Percentiles rank a stretch among this genome's conserved stretches.
Evolutionary conservation across 92 coral and sea anemone genomes (phyloP).

Genomic region (Blastomussa wellsi): DNA sequence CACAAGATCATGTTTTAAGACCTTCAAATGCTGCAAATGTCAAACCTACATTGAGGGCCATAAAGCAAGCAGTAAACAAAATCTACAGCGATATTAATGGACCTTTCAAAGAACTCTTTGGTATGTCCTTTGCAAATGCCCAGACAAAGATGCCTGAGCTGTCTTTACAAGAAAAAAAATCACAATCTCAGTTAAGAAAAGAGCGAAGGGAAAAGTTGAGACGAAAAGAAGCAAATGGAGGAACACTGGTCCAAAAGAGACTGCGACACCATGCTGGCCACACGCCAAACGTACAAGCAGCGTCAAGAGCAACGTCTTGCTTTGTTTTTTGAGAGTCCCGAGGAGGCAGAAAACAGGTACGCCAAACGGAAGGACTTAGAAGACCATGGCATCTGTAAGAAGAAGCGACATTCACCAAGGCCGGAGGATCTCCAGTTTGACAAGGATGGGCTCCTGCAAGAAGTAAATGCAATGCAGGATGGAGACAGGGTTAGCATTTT

Average conservation of each 20-base stretch:
- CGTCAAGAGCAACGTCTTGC: slow-evolving; percentile 39
- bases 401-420: slow-evolving; percentile 38
- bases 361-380: slow-evolving; percentile 6
- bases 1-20: slow-evolving; percentile 8
- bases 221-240: slow-evolving; percentile 31
- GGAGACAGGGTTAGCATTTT: slow-evolving; percentile 44
- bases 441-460: slow-evolving; percentile 40
- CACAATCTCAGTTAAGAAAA: slow-evolving; percentile 13
- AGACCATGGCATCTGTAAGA: slow-evolving; percentile 35
- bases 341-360: slow-evolving; percentile 9
- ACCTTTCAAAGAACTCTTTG: slow-evolving; percentile 44
- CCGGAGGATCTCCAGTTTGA: slow-evolving; percentile 54
- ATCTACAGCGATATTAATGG: slow-evolving; percentile 33
- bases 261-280: slow-evolving; percentile 49
- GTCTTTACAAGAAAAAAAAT: slow-evolving; percentile 32
- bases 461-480: slow-evolving; percentile 53
- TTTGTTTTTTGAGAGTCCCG: slow-evolving; percentile 12
- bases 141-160: slow-evolving; percentile 49
- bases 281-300: slow-evolving; percentile 44
- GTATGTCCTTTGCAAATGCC: slow-evolving; percentile 46
- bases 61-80: slow-evolving; percentile 26
- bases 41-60: slow-evolving; percentile 35
- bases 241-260: slow-evolving; percentile 42
- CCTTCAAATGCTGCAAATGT: slow-evolving; percentile 16
- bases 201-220: slow-evolving; percentile 34